Base-by-base conservation (phyloP, 1,140 invertebrate genomes). In the Ctenoplectra terminalis region DNA sequence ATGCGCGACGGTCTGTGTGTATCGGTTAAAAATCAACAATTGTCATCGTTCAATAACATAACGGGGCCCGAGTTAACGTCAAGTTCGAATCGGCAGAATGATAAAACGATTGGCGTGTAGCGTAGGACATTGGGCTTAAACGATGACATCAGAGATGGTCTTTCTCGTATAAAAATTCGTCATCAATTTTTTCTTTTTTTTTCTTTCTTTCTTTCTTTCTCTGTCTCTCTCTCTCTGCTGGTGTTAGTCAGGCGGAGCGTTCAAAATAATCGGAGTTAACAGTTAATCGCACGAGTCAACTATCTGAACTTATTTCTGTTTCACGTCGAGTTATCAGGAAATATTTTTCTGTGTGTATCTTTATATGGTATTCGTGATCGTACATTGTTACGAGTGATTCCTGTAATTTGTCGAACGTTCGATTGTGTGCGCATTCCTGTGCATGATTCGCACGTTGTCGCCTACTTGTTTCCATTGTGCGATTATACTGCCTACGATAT, bases 1-100 rank as follows among this genome's bases (percentile, higher is more conserved):
- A 43, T 60, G 17, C 43, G 20, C 52, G 52, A 7, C 29, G 40
- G n/a, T 29, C 20, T 54, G 6, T 48, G 15, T 7, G n/a, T 29
- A n/a, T 77, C 13, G 40, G 26, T 61, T 43, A 40, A 72, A 63
- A 46, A 80, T 73, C 48, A 70, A 73, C 77, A 80, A n/a, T 80
- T 80, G 58, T 52, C 46, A 48, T 40, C 54, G 26, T 63, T 78
- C 43, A 26, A 48, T 46, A 71, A 37, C 29, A 60, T 52, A 37
- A 29, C 37, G 31, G 31, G 2, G 23, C 7, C 20, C 20, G 52
- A 48, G 46, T 37, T 46, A 60, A 78, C 6, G n/a, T 71, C 29
- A 60, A 71, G 29, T 46, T 61, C 11, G 9, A 48, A 56, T 76
- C 15, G 9, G 5, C n/a, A n/a, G 40, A 43, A 13, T 3, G 34